These are phyloP conservation scores for Tetrapedia diversipes DNA, from an alignment of 2,888 invertebrate species.

Conservation along the genomic window DNA sequence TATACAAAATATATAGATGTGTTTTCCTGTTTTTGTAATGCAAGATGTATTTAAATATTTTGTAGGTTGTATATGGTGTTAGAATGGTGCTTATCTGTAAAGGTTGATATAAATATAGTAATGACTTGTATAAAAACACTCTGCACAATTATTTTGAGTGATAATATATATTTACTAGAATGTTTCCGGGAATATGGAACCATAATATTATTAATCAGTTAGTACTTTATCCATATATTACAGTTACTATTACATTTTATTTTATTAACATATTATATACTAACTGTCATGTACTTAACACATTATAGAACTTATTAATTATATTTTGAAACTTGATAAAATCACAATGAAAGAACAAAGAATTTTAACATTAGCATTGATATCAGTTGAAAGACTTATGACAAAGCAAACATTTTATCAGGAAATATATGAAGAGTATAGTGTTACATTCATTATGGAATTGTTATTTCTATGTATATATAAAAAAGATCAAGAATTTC, in stretches of 20 bases:
- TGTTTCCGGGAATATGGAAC: constrained; percentile 65
- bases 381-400: constrained; percentile 68
- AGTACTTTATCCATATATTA: constrained; percentile 30
- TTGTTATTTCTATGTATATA: constrained; percentile 68
- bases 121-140: constrained; percentile 67
- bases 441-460: constrained; percentile 60
- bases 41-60: constrained; percentile 4
- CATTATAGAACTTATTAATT: constrained; percentile 64
- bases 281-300: not conserved
- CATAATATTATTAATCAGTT: constrained; percentile 65
- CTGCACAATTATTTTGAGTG: constrained; percentile 63
- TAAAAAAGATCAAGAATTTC: constrained; percentile 72
- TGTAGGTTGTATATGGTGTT: constrained; percentile 72
- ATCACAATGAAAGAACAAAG: constrained; percentile 71
- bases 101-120: constrained; percentile 62
- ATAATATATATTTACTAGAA: constrained; percentile 49
- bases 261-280: not conserved
- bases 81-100: constrained; percentile 61
- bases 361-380: constrained; percentile 72
- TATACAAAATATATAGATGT: constrained; percentile 51
- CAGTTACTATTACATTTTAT: not conserved
- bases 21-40: not conserved
- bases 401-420: constrained; percentile 45
- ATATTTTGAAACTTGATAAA: constrained; percentile 60
- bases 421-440: constrained; percentile 58